phyloP scores from a whole-genome alignment of 2,797 vertebrate species.

The Falco berigora region DNA sequence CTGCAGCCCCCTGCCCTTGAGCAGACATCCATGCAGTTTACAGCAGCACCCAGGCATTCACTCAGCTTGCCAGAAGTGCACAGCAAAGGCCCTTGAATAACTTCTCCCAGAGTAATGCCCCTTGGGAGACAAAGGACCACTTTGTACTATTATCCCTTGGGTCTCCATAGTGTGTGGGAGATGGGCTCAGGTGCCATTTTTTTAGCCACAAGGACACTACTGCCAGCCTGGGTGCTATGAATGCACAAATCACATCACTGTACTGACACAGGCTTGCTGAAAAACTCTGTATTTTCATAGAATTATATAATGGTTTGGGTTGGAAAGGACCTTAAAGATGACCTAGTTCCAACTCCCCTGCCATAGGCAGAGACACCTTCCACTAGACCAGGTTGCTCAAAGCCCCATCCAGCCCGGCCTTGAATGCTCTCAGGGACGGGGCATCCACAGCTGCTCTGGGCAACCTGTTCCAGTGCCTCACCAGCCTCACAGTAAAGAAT shows the following conservation, averaged over 20 bases:
- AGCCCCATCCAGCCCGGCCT: too few relatives aligned
- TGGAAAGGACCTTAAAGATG: too few relatives aligned
- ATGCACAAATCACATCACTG: neutral
- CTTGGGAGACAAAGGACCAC: neutral
- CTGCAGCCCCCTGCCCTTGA: neutral
- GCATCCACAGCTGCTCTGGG: too few relatives aligned
- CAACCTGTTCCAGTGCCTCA: too few relatives aligned
- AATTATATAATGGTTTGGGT: too few relatives aligned
- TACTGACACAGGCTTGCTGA: neutral
- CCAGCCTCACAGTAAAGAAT: too few relatives aligned
- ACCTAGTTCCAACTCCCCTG: too few relatives aligned
- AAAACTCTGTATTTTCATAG: neutral
- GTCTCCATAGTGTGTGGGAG: rapidly evolving
- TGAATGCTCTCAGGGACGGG: too few relatives aligned
- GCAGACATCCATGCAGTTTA: neutral
- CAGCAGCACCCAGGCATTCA: neutral
- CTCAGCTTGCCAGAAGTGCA: neutral
- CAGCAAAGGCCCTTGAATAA: neutral
- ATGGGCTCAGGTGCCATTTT: neutral
- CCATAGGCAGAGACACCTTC: too few relatives aligned
- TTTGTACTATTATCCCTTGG: neutral
- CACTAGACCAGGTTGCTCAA: too few relatives aligned
- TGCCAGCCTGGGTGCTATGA: neutral
- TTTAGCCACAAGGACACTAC: neutral
- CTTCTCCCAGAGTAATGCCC: neutral